Base-by-base conservation (phyloP, 2,888 invertebrate genomes). In the Conomelus anceps region DNA sequence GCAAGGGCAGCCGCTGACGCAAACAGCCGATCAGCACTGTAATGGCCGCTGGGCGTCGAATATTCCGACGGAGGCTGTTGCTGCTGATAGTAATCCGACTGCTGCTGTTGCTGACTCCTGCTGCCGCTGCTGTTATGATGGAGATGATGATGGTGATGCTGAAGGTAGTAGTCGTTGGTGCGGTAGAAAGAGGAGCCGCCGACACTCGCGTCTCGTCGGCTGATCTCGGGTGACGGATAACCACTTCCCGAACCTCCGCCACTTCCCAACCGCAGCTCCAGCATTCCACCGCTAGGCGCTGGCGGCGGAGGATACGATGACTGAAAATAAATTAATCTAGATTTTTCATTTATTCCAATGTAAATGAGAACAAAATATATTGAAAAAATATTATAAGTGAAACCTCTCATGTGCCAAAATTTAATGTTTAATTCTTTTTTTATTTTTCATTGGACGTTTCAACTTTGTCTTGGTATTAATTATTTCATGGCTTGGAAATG, bases 271-370 rank as follows among this genome's bases (percentile, higher is more conserved):
- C 88, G 17, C 22, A 89, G 34, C 84, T 90, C 90, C 63, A 89
- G 26, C 90, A 90, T 89, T 3, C 90, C 90, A 9, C 89, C 89
- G 63, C 93, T 0, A 93, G 93, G 9, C 93, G 91, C 94, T 93
- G 91, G 94, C 94, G 91, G 94, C 94, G 92, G 94, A 95, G 0
- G 95, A 85, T 91, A 91, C 22, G 89, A 90, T 86, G 89, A 88
- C 91, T 91, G 89, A 22, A 26, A 88, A 85, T 20, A 17, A 87
- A 29, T 87, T 9, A 26, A 87, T 17, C 11, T 0, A 24, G 3
- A 86, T 86, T 23, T 23, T 22, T 86, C 13, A 13, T 84, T 13
- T 1, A 22, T 22, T 22, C n/a, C 9, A 13, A 85, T 20, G n/a
- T 22, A 85, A 85, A 85, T 22, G 23, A 85, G 20, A 22, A 86